phyloP scores from a whole-genome alignment of 2,113 vertebrate genomes.

The Recurvirostra avosetta region DNA sequence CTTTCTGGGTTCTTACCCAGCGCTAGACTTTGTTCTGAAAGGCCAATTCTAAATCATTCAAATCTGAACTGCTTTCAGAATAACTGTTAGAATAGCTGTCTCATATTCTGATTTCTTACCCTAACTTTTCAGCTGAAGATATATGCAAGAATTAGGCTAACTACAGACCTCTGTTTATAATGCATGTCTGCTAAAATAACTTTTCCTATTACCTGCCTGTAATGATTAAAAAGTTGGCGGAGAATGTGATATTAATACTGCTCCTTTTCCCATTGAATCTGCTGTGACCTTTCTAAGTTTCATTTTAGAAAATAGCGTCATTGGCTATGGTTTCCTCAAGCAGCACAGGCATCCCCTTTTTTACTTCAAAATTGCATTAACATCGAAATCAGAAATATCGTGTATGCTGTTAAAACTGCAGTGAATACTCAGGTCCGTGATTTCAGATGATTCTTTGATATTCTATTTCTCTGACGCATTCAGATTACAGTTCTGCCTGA shows the following conservation, averaged over 20 bases:
- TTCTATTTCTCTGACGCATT: neutral
- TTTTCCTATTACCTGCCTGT: neutral
- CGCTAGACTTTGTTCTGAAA: neutral
- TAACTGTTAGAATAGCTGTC: neutral
- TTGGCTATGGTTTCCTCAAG: neutral
- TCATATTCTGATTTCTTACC: neutral
- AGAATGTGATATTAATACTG: neutral
- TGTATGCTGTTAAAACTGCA: neutral
- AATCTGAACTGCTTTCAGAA: neutral
- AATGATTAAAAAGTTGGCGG: neutral
- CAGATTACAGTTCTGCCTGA: neutral
- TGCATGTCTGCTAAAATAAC: neutral
- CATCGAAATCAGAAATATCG: neutral
- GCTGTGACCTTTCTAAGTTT: neutral
- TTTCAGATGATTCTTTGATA: neutral
- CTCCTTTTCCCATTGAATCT: neutral
- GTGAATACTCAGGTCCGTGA: neutral
- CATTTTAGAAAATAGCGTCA: neutral
- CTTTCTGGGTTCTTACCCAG: neutral
- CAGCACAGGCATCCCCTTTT: neutral
- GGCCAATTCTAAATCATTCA: neutral
- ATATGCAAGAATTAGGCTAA: neutral
- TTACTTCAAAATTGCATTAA: neutral
- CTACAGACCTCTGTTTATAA: neutral
- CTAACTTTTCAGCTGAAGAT: neutral